Evolutionary conservation across 2,113 vertebrate genomes (phyloP).

Genomic region (Hirundichthys speculiger): DNA sequence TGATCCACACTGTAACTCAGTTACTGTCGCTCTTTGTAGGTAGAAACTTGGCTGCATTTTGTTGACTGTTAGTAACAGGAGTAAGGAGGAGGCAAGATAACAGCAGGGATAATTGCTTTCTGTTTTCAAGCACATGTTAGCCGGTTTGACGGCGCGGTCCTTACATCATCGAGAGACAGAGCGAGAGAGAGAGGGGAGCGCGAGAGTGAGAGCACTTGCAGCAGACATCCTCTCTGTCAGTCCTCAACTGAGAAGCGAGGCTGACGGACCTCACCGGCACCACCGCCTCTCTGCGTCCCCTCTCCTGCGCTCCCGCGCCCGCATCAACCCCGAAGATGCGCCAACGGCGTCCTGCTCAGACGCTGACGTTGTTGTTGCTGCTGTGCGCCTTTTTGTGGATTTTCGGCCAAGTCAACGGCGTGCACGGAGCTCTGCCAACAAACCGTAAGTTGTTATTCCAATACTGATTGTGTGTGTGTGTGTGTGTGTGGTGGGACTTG

Average conservation of each 20-base stretch:
- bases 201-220: conserved; percentile 41
- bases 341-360: conserved; percentile 64
- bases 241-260: conserved; percentile 61
- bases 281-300: conserved; percentile 27
- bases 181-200: conserved; percentile 19
- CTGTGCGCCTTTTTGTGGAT: conserved; percentile 75
- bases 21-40: not conserved
- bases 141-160: conserved; percentile 51
- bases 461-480: not conserved
- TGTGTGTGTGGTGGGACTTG: not conserved
- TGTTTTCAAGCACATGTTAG: conserved; percentile 26
- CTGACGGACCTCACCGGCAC: conserved; percentile 52
- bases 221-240: conserved; percentile 61
- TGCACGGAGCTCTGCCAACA: conserved; percentile 77
- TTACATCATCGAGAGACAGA: conserved; percentile 58
- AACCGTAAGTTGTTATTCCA: conserved; percentile 78
- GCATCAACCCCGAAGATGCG: conserved; percentile 70
- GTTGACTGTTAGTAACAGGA: conserved; percentile 10
- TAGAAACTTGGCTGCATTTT: conserved; percentile 12
- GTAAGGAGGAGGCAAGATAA: conserved; percentile 20
- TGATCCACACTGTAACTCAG: conserved; percentile 26
- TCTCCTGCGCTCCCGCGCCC: conserved; percentile 16
- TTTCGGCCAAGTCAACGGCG: conserved; percentile 70
- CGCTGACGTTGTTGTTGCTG: conserved; percentile 54
- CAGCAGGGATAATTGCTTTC: conserved; percentile 37